Conservation (phyloP, 2,888 invertebrate genomes). For the Pantelozetes paolii region DNA sequence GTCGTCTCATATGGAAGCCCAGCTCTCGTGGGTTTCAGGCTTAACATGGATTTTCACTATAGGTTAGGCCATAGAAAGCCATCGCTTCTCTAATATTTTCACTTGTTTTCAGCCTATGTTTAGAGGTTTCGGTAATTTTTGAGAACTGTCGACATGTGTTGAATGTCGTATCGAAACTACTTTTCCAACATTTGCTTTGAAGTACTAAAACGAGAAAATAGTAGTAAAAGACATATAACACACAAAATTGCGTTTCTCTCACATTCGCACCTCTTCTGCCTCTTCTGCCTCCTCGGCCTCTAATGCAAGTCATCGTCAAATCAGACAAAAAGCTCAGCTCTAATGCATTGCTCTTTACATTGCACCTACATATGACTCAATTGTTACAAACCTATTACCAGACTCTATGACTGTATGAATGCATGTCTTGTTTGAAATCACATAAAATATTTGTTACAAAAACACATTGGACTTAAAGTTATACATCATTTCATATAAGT, state of each 20-base stretch:
- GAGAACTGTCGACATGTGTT: conserved; percentile 47
- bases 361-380: not conserved
- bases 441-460: conserved; percentile 9
- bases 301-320: too few species aligned
- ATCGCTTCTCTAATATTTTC: conserved; percentile 19
- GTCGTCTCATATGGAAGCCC: conserved; percentile 21
- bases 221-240: conserved; percentile 14
- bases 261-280: conserved; percentile 12
- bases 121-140: conserved; percentile 44
- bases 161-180: not conserved
- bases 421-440: conserved; percentile 8
- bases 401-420: not conserved
- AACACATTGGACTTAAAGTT: not conserved
- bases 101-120: not conserved
- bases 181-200: conserved; percentile 2
- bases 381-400: conserved; percentile 21
- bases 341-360: not conserved
- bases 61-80: conserved; percentile 31
- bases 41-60: conserved; percentile 37
- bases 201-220: not conserved
- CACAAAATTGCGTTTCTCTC: conserved; percentile 20
- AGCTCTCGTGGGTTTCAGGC: conserved; percentile 36
- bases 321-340: conserved; percentile 6
- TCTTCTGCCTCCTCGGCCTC: not conserved
- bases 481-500: not conserved